These are phyloP conservation scores for Ptiloglossa arizonensis DNA, from an alignment of 1,140 invertebrate genomes.

Conservation along the genomic window DNA sequence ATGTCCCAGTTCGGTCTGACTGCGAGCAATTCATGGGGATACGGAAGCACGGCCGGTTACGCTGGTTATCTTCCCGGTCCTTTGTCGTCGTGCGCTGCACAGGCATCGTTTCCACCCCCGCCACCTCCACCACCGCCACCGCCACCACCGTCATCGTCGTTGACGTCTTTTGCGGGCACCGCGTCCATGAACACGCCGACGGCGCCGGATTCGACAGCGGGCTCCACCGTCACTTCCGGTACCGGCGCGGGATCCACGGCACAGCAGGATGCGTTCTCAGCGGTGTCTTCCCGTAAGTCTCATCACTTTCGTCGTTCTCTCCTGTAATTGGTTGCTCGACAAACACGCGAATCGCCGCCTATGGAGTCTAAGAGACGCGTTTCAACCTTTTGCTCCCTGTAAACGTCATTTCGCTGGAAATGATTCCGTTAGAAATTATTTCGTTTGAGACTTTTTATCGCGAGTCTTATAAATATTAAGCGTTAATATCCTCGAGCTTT, in stretches of 20 bases:
- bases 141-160: constrained; percentile 86
- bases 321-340: not conserved
- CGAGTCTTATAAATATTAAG: too few relatives aligned
- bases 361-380: not conserved
- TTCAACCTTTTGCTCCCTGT: not conserved
- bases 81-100: constrained; percentile 84
- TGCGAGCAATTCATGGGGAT: constrained; percentile 91
- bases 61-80: constrained; percentile 88
- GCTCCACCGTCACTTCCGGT: constrained; percentile 80
- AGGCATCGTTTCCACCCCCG: constrained; percentile 85
- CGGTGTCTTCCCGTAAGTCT: constrained; percentile 77
- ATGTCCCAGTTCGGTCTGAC: constrained; percentile 90
- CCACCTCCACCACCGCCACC: constrained; percentile 83
- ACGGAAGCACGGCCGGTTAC: constrained; percentile 90
- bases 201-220: constrained; percentile 86
- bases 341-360: not conserved
- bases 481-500: too few relatives aligned
- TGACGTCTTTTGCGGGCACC: constrained; percentile 74
- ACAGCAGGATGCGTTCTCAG: constrained; percentile 77
- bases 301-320: not conserved
- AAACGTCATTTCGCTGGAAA: too few relatives aligned
- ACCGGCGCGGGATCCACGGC: constrained; percentile 71
- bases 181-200: constrained; percentile 80
- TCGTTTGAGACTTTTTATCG: too few relatives aligned
- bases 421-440: too few relatives aligned